A percentile compares a stretch with the other conserved stretches of the same genome.
Evolutionary conservation across 2,888 invertebrate genomes (phyloP).

Genomic region (Nomada lathburiana): DNA sequence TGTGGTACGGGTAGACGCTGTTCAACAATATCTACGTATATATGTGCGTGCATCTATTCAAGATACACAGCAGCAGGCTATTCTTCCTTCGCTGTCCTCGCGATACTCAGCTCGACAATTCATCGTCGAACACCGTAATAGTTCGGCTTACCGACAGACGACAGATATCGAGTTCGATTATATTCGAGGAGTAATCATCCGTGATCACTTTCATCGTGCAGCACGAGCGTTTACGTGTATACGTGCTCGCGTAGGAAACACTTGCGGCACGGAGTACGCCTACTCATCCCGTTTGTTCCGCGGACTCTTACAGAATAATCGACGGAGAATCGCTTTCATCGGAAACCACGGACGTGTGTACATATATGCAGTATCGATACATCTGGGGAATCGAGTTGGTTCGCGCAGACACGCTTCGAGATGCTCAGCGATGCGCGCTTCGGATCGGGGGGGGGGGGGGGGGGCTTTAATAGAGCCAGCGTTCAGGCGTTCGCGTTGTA

Average conservation of each 20-base stretch:
- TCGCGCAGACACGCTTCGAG: constrained; percentile 65
- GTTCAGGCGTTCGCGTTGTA: constrained; percentile 25
- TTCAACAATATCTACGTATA: constrained; percentile 1
- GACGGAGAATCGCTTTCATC: constrained; percentile 39
- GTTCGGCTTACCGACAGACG: background rate
- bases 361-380: constrained; percentile 68
- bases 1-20: background rate
- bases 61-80: background rate
- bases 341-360: constrained; percentile 22
- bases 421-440: constrained; percentile 57
- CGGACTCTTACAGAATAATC: constrained; percentile 38
- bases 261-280: background rate
- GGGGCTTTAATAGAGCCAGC: constrained; percentile 68
- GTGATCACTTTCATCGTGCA: constrained; percentile 26
- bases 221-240: background rate
- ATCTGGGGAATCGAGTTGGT: constrained; percentile 55
- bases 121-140: background rate
- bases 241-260: constrained; percentile 8
- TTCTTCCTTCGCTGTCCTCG: background rate
- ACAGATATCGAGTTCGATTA: constrained; percentile 12
- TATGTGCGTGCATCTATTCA: background rate
- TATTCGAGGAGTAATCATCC: constrained; percentile 22
- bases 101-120: background rate
- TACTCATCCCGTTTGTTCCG: background rate
- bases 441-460: constrained; percentile 53